These are phyloP conservation scores for Labroides dimidiatus DNA, from an alignment of 2,797 vertebrate species.

Conservation along the genomic window DNA sequence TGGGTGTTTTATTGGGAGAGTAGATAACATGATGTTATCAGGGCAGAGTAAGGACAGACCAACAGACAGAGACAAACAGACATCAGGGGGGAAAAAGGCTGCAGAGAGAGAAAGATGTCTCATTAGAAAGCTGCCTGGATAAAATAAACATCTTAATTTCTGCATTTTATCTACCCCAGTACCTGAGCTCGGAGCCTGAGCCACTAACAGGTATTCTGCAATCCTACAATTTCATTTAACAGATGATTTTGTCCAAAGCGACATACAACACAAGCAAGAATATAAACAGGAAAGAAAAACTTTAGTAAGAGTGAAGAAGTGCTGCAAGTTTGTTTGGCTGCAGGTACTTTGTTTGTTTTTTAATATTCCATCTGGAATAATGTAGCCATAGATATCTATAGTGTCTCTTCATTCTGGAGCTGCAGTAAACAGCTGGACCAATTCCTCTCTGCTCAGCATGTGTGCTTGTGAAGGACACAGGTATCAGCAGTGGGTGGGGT, in stretches of 20 bases:
- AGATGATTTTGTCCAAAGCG: too few relatives aligned
- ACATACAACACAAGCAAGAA: too few relatives aligned
- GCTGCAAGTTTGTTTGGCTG: too few relatives aligned
- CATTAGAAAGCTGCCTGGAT: conserved; percentile 29
- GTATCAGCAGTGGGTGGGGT: conserved; percentile 26
- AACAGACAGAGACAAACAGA: conserved; percentile 41
- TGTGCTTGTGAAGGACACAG: conserved; percentile 59
- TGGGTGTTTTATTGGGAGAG: conserved; percentile 81
- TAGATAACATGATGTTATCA: conserved; percentile 92
- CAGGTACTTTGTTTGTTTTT: too few relatives aligned
- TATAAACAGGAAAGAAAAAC: too few relatives aligned
- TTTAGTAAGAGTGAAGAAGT: too few relatives aligned
- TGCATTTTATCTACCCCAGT: not conserved
- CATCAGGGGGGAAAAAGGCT: not conserved
- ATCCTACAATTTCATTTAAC: too few relatives aligned
- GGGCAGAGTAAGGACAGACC: conserved; percentile 50
- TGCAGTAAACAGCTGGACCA: conserved; percentile 5
- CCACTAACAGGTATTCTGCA: too few relatives aligned
- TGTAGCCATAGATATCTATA: not conserved
- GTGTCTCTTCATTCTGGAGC: not conserved
- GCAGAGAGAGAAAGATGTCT: conserved; percentile 28
- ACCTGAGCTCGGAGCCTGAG: too few relatives aligned
- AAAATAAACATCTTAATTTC: conserved; percentile 23
- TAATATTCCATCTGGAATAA: too few relatives aligned
- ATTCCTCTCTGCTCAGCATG: conserved; percentile 8